phyloP scores from a whole-genome alignment of 37 sponge, comb jelly and placozoan species.

The Agelas oroides region DNA sequence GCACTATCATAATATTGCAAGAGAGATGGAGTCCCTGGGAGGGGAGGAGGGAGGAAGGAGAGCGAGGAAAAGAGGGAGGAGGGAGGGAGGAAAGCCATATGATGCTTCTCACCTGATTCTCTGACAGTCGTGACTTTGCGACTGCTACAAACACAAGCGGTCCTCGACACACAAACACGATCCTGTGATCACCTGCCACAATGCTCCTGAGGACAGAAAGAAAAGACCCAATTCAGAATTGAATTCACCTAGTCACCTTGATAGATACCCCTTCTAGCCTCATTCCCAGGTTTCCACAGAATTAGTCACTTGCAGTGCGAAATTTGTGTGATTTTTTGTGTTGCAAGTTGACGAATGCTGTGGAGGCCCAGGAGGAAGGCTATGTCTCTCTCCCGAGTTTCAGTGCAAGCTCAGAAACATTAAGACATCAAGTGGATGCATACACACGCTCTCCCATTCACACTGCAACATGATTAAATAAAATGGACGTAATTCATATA shows the following conservation, averaged over 20 bases:
- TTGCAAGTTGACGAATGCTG: background rate
- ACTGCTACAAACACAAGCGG: slow-evolving; percentile 85
- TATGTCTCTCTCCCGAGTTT: too few species aligned
- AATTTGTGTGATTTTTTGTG: background rate
- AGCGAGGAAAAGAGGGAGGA: too few species aligned
- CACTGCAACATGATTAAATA: too few species aligned
- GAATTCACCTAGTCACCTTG: background rate
- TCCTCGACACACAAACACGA: slow-evolving; percentile 78
- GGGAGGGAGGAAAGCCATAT: too few species aligned
- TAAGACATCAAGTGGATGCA: background rate
- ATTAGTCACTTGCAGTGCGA: too few species aligned
- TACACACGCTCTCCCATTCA: background rate
- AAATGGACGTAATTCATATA: too few species aligned
- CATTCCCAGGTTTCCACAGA: too few species aligned
- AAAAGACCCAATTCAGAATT: background rate
- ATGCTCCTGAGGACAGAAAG: slow-evolving; percentile 43
- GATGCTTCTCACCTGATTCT: slow-evolving; percentile 74
- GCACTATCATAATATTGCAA: too few species aligned
- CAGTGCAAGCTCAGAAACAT: too few species aligned
- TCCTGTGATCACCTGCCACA: slow-evolving; percentile 72
- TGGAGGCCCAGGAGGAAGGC: too few species aligned
- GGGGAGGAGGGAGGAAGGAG: background rate
- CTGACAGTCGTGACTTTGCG: slow-evolving; percentile 61
- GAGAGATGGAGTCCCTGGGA: background rate
- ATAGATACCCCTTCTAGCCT: too few species aligned